Evolutionary conservation across 2,888 invertebrate species (phyloP).

Genomic region (Synanthedon formicaeformis): DNA sequence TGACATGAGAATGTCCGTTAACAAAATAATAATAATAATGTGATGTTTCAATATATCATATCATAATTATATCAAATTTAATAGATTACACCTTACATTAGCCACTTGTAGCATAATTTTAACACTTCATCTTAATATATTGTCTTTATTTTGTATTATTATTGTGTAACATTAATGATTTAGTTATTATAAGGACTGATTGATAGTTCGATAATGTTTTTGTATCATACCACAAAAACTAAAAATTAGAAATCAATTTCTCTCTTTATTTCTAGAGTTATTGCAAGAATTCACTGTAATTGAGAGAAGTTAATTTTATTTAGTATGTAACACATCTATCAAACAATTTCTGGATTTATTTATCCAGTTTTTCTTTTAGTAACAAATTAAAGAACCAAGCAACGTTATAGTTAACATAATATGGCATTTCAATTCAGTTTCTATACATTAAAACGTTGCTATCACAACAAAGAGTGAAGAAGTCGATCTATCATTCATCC

Average conservation of each 20-base stretch:
- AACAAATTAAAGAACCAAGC: neutral
- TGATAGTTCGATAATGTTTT: neutral
- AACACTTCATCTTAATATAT: constrained; percentile 33
- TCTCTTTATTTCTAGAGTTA: no score
- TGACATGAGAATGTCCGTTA: neutral
- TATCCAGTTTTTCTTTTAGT: no score
- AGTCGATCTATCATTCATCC: no score
- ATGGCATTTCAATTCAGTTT: neutral
- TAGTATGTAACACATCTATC: no score
- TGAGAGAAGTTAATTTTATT: no score
- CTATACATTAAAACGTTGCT: no score
- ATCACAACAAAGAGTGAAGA: no score
- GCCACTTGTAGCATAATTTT: constrained; percentile 42
- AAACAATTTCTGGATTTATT: no score
- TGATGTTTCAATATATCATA: constrained; percentile 7
- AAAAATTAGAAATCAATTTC: no score
- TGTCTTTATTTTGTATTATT: constrained; percentile 18
- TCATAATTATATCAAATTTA: constrained; percentile 16
- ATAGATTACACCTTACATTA: constrained; percentile 25
- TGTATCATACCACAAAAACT: no score
- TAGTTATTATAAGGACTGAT: neutral
- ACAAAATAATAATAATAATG: constrained; percentile 3
- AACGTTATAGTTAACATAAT: neutral
- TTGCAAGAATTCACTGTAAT: no score
- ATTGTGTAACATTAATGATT: neutral